Evolutionary conservation across 2,797 vertebrate genomes (phyloP), one percentile per base, ranked within the genome.

Genomic region (Masticophis lateralis): DNA sequence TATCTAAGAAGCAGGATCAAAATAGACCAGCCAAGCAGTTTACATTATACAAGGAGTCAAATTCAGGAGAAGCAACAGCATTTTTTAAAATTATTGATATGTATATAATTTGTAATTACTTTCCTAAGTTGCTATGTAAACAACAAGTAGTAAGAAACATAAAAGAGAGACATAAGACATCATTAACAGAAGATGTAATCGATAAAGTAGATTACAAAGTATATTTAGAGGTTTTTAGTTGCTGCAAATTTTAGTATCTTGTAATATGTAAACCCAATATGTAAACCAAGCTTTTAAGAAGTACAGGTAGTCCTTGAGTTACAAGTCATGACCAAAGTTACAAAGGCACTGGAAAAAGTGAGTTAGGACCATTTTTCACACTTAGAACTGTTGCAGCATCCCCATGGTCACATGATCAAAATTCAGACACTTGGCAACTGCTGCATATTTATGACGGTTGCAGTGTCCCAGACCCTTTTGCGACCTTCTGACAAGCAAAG

Each of bases 1-100:
- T 92, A 86, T 95, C 96, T 43, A 95, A 97, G 96, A 97, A 96
- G 93, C 95, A 91, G 92, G 91, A 96, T 96, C 89, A 96, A 96
- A 96, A 96, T 96, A 96, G 95, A 96, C 94, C 91, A 87, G 93
- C 90, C 28, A 94, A 90, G 53, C 94, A 93, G 94, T 92, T 95
- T 95, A 93, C 92, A 90, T 0, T 0, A 94, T 51, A 51, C 86
- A 92, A 94, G n/a, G 89, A 91, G 93, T 51, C 28, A 27, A 57
- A 86, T 57, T 0, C 56, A 55, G 83, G 94, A 93, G 25, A 94
- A 92, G 93, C 90, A 83, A 25, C 61, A 95, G 91, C 47, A 92
- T 57, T 53, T 94, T 83, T 47, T 69, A 89, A 91, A 90, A 88
- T 94, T 88, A 90, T 93, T 69, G 16, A 27, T 37, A n/a, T 95